Conservation (phyloP, 2,888 invertebrate species). For the Lomographa bimaculata region DNA sequence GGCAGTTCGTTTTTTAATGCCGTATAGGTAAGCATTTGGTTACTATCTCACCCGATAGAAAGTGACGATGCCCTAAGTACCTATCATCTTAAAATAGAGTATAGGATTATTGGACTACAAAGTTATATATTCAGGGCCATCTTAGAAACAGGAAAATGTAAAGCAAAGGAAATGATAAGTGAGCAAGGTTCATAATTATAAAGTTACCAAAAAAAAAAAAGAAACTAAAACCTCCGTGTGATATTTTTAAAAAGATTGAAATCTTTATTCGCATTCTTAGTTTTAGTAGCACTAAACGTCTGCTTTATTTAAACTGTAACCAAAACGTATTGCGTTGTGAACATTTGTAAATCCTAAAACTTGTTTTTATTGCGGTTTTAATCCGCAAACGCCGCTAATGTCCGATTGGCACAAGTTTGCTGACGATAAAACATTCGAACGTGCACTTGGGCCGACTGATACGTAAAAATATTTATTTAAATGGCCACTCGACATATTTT, state of each 20-base stretch:
- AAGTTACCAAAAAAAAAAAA: too few relatives aligned
- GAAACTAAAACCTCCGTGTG: constrained; percentile 10
- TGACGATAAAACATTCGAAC: constrained; percentile 15
- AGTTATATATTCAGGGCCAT: too few relatives aligned
- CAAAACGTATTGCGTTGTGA: constrained; percentile 34
- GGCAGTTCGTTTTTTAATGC: too few relatives aligned
- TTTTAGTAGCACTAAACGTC: constrained; percentile 46
- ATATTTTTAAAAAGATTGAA: constrained; percentile 24
- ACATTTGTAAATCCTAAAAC: constrained; percentile 35
- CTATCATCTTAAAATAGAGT: too few relatives aligned
- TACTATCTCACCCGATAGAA: too few relatives aligned
- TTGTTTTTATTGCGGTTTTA: constrained; percentile 45
- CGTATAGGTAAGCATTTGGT: too few relatives aligned
- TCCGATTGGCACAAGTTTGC: constrained; percentile 22
- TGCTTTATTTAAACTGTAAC: constrained; percentile 41
- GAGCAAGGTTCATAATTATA: too few relatives aligned
- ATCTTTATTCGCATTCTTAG: constrained; percentile 33
- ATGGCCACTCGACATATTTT: too few relatives aligned
- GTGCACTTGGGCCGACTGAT: constrained; percentile 3
- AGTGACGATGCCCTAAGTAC: too few relatives aligned
- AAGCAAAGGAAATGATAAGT: too few relatives aligned
- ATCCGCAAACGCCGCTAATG: constrained; percentile 38
- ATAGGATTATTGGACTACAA: too few relatives aligned
- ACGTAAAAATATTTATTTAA: neutral
- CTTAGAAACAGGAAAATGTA: too few relatives aligned